These are phyloP conservation scores for Pentamera pediparva DNA, from an alignment of 53 echinoderm and acorn worm genomes.

Conservation along the genomic window DNA sequence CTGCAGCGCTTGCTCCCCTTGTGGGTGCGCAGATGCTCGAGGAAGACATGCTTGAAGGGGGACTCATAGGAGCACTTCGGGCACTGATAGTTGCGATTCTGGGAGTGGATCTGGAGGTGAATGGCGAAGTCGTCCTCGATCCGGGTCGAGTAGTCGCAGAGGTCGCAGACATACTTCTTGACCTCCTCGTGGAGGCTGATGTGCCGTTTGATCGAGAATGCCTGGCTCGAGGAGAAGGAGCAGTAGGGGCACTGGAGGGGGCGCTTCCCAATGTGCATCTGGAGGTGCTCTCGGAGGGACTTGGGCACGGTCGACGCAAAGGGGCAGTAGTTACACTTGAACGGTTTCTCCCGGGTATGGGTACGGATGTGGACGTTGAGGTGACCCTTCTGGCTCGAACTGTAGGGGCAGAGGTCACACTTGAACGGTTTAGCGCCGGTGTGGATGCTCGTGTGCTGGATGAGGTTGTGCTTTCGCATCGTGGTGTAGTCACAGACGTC, in stretches of 20 bases:
- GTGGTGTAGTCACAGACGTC: slow-evolving; percentile 63
- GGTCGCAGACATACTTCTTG: slow-evolving; percentile 50
- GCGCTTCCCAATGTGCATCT: slow-evolving; percentile 79
- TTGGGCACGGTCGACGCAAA: slow-evolving; percentile 85
- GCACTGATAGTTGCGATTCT: slow-evolving; percentile 48
- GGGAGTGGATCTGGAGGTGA: slow-evolving; percentile 58
- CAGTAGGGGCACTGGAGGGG: slow-evolving; percentile 79
- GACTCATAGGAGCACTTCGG: slow-evolving; percentile 50
- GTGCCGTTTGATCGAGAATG: slow-evolving; percentile 77
- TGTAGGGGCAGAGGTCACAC: slow-evolving; percentile 76
- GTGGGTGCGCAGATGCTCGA: slow-evolving; percentile 55
- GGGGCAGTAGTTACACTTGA: slow-evolving; percentile 80
- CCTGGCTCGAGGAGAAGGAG: slow-evolving; percentile 75
- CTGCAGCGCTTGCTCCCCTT: slow-evolving; percentile 15
- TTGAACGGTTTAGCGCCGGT: slow-evolving; percentile 78
- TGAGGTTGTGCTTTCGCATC: slow-evolving; percentile 68
- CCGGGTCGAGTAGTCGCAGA: slow-evolving; percentile 55
- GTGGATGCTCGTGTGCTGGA: slow-evolving; percentile 73
- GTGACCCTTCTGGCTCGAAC: slow-evolving; percentile 80
- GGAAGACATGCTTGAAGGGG: slow-evolving; percentile 62
- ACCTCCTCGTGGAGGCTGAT: slow-evolving; percentile 61
- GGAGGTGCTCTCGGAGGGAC: slow-evolving; percentile 74
- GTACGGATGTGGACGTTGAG: slow-evolving; percentile 80
- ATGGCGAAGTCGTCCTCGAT: slow-evolving; percentile 52
- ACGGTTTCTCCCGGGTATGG: slow-evolving; percentile 80